Evolutionary conservation across 1,140 invertebrate species (phyloP).

Genomic region (Bombus haemorrhoidalis): DNA sequence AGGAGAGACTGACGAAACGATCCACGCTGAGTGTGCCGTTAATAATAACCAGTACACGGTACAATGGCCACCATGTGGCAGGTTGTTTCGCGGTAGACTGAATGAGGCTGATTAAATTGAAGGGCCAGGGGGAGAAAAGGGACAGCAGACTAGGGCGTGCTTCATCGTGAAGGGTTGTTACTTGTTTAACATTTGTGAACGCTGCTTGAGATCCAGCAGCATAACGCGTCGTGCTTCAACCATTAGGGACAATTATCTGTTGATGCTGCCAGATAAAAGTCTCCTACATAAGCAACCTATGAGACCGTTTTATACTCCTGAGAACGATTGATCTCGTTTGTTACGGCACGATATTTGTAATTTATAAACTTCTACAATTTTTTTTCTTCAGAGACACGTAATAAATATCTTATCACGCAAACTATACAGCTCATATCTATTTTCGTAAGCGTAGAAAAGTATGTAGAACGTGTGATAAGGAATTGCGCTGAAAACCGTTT

Average conservation of each 20-base stretch:
- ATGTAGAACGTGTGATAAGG: neutral
- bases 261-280: constrained; percentile 30
- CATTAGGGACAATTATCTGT: constrained; percentile 47
- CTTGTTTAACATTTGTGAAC: constrained; percentile 63
- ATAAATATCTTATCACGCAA: neutral
- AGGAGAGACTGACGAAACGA: constrained; percentile 52
- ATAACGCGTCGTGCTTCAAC: constrained; percentile 7
- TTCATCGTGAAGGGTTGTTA: constrained; percentile 65
- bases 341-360: too few relatives aligned
- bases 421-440: too few relatives aligned
- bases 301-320: neutral
- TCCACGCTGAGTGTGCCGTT: constrained; percentile 53
- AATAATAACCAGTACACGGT: constrained; percentile 61
- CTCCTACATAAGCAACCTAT: neutral
- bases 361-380: neutral
- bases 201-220: constrained; percentile 32
- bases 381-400: neutral
- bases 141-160: constrained; percentile 46
- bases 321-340: neutral
- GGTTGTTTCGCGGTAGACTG: constrained; percentile 75
- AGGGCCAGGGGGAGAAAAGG: constrained; percentile 63
- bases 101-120: constrained; percentile 77
- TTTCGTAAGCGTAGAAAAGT: neutral
- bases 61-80: constrained; percentile 75
- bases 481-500: neutral